These are phyloP conservation scores for Martes martes DNA, from an alignment of 2,113 vertebrate species.

Conservation along the genomic window DNA sequence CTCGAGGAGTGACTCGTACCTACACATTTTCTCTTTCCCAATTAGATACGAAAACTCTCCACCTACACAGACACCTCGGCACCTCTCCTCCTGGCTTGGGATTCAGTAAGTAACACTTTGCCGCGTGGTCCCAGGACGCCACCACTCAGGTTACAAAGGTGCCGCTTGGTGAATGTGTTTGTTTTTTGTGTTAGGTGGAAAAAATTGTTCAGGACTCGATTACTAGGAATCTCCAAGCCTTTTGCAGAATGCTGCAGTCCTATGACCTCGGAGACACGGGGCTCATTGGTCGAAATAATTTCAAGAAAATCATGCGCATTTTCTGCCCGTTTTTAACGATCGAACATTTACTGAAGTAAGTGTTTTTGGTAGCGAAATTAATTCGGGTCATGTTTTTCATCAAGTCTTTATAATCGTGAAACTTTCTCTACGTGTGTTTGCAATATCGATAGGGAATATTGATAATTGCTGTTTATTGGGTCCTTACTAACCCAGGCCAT, in stretches of 20 bases:
- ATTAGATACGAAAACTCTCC: conserved; percentile 49
- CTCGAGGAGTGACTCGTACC: not conserved
- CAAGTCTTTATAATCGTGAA: not conserved
- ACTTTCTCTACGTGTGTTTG: fast-evolving
- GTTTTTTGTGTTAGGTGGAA: conserved; percentile 61
- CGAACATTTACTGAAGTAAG: conserved; percentile 77
- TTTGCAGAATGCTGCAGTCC: conserved; percentile 67
- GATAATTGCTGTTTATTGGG: not conserved
- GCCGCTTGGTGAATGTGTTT: not conserved
- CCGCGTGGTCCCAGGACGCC: not conserved
- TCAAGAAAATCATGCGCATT: conserved; percentile 70
- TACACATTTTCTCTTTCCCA: not conserved
- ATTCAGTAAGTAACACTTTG: conserved; percentile 60
- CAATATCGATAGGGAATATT: fast-evolving
- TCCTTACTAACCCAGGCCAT: fast-evolving
- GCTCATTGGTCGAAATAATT: conserved; percentile 59
- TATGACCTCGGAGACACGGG: conserved; percentile 63
- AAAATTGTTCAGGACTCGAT: conserved; percentile 69
- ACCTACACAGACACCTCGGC: conserved; percentile 12
- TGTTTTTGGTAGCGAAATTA: not conserved
- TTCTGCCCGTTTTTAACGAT: conserved; percentile 74
- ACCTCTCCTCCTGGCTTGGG: conserved; percentile 53
- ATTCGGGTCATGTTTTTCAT: not conserved
- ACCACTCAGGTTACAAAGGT: fast-evolving
- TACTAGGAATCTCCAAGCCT: conserved; percentile 55